phyloP scores from a whole-genome alignment of 1,140 invertebrate species.

The Drosophila ohnishii region DNA sequence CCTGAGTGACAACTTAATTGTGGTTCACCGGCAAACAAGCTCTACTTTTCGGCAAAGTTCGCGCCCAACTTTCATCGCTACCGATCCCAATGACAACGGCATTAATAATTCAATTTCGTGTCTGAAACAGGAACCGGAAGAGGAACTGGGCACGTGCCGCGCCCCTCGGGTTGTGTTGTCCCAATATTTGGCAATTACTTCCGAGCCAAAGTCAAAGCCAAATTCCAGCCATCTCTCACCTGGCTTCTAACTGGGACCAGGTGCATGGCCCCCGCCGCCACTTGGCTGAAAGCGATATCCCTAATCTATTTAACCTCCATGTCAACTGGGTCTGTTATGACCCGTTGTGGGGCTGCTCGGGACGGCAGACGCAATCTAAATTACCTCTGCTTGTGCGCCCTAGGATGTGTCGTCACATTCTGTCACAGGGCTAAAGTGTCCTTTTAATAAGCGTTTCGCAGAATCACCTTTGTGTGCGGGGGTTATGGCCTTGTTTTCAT shows the following conservation, averaged over 20 bases:
- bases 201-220: conserved; percentile 24
- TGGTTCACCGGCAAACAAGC: conserved; percentile 65
- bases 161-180: conserved; percentile 46
- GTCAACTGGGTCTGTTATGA: conserved; percentile 57
- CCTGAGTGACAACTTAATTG: conserved; percentile 74
- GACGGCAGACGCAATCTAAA: conserved; percentile 65
- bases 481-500: conserved; percentile 58
- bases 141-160: conserved; percentile 22
- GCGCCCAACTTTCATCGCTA: conserved; percentile 59
- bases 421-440: conserved; percentile 59
- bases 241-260: conserved; percentile 26
- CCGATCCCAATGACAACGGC: conserved; percentile 71
- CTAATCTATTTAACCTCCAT: conserved; percentile 80
- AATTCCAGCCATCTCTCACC: conserved; percentile 6
- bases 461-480: conserved; percentile 37
- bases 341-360: conserved; percentile 16
- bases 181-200: conserved; percentile 80
- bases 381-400: conserved; percentile 60
- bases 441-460: conserved; percentile 77
- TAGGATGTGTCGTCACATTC: conserved; percentile 72
- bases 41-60: conserved; percentile 35
- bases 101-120: conserved; percentile 79
- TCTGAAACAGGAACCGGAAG: conserved; percentile 22
- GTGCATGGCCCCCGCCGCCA: conserved; percentile 39
- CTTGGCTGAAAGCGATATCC: conserved; percentile 74